phyloP scores from a whole-genome alignment of 2,113 vertebrate genomes.

The Saccopteryx bilineata region DNA sequence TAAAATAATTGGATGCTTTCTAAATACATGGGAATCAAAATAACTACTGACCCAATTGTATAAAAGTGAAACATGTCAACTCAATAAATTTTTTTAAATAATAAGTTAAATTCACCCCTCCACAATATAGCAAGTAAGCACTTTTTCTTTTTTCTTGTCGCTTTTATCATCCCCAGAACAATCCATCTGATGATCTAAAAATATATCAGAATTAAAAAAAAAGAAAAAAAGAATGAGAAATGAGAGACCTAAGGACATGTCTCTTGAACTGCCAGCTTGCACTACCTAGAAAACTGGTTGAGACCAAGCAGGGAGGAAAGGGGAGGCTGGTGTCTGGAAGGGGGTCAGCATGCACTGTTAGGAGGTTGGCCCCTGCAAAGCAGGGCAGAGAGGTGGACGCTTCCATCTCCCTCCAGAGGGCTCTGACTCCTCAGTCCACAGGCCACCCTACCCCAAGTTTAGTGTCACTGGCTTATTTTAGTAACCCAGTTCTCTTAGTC shows the following conservation, averaged over 20 bases:
- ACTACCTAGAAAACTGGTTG: background rate
- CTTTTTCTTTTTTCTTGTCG: background rate
- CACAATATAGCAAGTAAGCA: background rate
- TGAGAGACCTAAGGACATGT: background rate
- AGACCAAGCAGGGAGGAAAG: background rate
- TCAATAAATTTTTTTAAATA: no score
- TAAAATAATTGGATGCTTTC: background rate
- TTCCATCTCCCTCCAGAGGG: background rate
- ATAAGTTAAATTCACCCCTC: background rate
- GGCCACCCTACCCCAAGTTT: background rate
- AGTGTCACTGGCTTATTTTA: background rate
- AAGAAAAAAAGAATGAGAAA: background rate
- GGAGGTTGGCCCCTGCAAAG: background rate
- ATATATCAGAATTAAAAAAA: background rate
- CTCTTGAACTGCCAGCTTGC: background rate
- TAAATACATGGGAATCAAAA: background rate
- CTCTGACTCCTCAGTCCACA: background rate
- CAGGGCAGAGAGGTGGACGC: background rate
- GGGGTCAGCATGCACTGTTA: background rate
- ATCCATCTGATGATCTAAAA: constrained; percentile 18
- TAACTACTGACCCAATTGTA: background rate
- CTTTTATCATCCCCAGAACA: background rate
- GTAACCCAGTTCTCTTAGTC: background rate
- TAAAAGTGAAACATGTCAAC: no score
- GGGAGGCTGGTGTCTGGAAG: background rate